phyloP scores from a whole-genome alignment of 2,113 vertebrate species.

The Xiphophorus hellerii region DNA sequence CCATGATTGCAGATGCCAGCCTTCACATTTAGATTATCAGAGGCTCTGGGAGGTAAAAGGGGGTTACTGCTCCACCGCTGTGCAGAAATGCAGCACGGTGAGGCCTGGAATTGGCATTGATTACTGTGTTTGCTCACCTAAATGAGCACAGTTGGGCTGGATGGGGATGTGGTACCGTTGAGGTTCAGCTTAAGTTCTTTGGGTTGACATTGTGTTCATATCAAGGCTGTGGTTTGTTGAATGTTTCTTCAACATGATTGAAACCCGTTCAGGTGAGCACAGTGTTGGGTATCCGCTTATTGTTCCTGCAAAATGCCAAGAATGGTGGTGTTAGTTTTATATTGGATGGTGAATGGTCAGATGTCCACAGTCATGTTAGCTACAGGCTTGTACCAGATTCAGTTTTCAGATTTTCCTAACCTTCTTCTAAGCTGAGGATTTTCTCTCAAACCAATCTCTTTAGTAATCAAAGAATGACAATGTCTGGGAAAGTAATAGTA shows the following conservation, averaged over 20 bases:
- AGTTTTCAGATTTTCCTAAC: background rate
- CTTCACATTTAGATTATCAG: conserved; percentile 39
- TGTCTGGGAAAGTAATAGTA: background rate
- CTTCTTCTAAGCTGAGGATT: background rate
- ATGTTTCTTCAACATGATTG: background rate
- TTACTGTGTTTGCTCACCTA: conserved; percentile 11
- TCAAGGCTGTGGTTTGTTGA: too few relatives aligned
- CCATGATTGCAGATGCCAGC: conserved; percentile 15
- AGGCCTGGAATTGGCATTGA: conserved; percentile 21
- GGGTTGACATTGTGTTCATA: conserved; percentile 10
- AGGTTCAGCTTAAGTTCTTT: conserved; percentile 17
- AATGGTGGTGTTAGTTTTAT: background rate
- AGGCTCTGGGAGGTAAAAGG: background rate
- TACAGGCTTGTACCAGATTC: too few relatives aligned
- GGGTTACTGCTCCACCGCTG: background rate
- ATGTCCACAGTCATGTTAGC: background rate
- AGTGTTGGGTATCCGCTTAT: background rate
- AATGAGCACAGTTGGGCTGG: conserved; percentile 14
- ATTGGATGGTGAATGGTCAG: background rate
- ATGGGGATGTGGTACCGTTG: background rate
- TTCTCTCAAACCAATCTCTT: background rate
- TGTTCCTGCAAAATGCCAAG: background rate
- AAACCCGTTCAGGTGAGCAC: background rate
- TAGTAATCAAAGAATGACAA: background rate
- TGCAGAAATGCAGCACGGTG: conserved; percentile 7